Conservation (phyloP, 2,113 vertebrate species). For the Crocuta crocuta region DNA sequence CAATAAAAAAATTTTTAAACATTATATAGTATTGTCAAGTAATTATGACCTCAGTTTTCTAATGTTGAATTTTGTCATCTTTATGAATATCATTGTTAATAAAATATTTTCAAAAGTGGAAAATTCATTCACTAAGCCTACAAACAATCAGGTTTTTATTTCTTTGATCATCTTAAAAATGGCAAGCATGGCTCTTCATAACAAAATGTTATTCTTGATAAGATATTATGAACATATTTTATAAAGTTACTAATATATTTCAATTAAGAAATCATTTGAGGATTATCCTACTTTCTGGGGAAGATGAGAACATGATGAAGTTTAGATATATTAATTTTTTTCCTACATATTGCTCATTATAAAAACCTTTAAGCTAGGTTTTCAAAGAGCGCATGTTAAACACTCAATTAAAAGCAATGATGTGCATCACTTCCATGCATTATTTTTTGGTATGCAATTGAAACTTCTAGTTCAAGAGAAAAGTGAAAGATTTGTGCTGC, state of each 20-base stretch:
- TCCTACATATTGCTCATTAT: slow-evolving; percentile 6
- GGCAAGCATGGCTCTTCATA: background rate
- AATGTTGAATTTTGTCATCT: slow-evolving; percentile 19
- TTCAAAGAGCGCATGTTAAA: background rate
- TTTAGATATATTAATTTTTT: slow-evolving; percentile 41
- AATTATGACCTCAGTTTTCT: background rate
- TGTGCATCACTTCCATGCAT: slow-evolving; percentile 40
- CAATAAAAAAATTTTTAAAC: background rate
- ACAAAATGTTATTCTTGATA: slow-evolving; percentile 18
- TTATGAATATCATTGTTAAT: background rate
- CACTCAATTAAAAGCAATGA: slow-evolving; percentile 62
- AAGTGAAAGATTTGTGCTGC: slow-evolving; percentile 63
- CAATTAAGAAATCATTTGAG: slow-evolving; percentile 31
- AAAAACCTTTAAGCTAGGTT: slow-evolving; percentile 54
- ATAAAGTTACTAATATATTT: slow-evolving; percentile 43
- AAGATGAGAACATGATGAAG: slow-evolving; percentile 33
- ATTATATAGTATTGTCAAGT: background rate
- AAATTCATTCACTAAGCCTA: background rate
- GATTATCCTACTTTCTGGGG: background rate
- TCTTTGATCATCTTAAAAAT: slow-evolving; percentile 38
- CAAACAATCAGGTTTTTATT: background rate
- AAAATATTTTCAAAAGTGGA: slow-evolving; percentile 10
- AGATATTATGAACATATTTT: slow-evolving; percentile 12
- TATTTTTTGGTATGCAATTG: slow-evolving; percentile 50
- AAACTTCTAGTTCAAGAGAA: slow-evolving; percentile 45